Base-by-base conservation (phyloP, 1,140 invertebrate genomes). In the Drosophila tropicalis region DNA sequence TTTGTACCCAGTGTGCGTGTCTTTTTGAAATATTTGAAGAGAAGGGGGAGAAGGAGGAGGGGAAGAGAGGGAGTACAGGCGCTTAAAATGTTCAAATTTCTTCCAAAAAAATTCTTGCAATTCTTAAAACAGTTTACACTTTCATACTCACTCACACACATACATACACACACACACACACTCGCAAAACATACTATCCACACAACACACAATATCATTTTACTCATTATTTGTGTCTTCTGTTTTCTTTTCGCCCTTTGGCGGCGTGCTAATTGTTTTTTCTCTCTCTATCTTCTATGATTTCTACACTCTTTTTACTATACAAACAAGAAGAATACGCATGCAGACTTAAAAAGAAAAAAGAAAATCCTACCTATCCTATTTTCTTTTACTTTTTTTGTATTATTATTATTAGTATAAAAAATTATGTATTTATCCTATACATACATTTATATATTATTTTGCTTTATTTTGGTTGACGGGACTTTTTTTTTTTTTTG, bases 401-500 rank as follows among this genome's bases (percentile, higher is more conserved):
- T 39, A 12, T 39, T 39, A 10, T 39, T 39, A 39, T 34, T 34
- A 36, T 36, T 75, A 80, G 73, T 81, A 87, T 29, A 74, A 80
- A 65, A 69, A 51, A 51, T 19, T 81, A 70, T 75, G 71, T 89
- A 79, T 70, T 66, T 62, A 64, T 76, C 47, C 40, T 76, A 25
- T 66, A 65, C 71, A 15, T 70, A 62, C 64, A 68, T 87, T 65
- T 81, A 74, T 76, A 74, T 76, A 84, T 75, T 66, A 79, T 79
- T 90, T 90, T 84, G 77, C 77, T 91, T 90, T 84, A 85, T 84
- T 91, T 91, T 91, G 90, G 90, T 91, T 91, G 90, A 91, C 90
- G 90, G 90, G 90, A 91, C 84, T 86, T 81, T 90, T 70, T 86
- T 75, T 86, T 75, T 70, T 86, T 75, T 7, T 80, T 77, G 40